These are phyloP conservation scores for Dioctria rufipes DNA, from an alignment of 2,888 invertebrate genomes.

Conservation along the genomic window DNA sequence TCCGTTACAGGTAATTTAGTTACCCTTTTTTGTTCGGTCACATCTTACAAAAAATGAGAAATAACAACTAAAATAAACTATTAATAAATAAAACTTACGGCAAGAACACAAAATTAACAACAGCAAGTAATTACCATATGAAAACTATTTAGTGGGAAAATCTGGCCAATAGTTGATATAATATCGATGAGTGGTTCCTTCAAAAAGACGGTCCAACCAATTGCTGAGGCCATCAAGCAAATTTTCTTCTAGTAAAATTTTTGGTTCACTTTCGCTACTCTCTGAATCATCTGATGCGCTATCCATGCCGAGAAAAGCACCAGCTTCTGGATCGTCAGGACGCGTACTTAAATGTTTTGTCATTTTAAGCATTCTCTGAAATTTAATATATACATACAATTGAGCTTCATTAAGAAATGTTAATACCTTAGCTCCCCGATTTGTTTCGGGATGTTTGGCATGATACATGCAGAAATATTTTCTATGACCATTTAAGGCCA, in stretches of 20 bases:
- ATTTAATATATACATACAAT: slow-evolving; percentile 38
- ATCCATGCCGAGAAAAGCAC: slow-evolving; percentile 90
- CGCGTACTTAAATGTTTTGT: slow-evolving; percentile 74
- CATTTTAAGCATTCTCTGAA: slow-evolving; percentile 80
- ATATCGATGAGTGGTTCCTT: slow-evolving; percentile 95
- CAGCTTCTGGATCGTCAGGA: slow-evolving; percentile 82
- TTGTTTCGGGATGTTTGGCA: slow-evolving; percentile 91
- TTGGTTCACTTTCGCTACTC: slow-evolving; percentile 68
- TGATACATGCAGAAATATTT: slow-evolving; percentile 99
- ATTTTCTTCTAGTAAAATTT: slow-evolving; percentile 79
- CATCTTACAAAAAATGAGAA: slow-evolving; percentile 5
- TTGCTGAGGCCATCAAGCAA: slow-evolving; percentile 92
- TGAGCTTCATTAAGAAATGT: background rate
- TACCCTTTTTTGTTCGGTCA: background rate
- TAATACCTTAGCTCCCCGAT: slow-evolving; percentile 78
- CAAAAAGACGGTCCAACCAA: slow-evolving; percentile 97
- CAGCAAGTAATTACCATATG: background rate
- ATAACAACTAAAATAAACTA: slow-evolving; percentile 10
- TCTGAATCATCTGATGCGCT: slow-evolving; percentile 78
- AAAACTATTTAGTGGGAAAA: slow-evolving; percentile 83
- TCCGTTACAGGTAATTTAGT: background rate
- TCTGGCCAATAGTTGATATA: slow-evolving; percentile 99
- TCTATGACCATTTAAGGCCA: slow-evolving; percentile 95
- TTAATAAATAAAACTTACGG: slow-evolving; percentile 34
- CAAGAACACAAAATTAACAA: slow-evolving; percentile 8